These are phyloP conservation scores for Sialia sialis DNA, from an alignment of 2,113 vertebrate species.

Conservation along the genomic window DNA sequence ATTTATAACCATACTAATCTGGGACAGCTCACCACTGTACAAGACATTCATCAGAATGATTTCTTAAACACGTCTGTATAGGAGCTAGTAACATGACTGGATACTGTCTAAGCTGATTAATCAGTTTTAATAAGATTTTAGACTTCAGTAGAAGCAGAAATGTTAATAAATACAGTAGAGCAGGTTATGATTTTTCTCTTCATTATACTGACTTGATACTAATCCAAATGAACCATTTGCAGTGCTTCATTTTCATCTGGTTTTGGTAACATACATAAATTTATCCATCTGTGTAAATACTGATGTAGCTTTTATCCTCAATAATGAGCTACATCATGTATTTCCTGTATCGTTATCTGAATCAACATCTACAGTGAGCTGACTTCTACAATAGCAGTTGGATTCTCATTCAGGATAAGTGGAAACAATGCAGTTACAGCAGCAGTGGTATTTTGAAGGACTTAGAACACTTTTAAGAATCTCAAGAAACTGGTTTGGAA, in stretches of 20 bases:
- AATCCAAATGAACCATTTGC: not conserved
- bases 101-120: not conserved
- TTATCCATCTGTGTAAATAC: not conserved
- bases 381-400: not conserved
- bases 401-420: not conserved
- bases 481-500: not conserved
- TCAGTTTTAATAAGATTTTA: not conserved
- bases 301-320: not conserved
- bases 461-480: not conserved
- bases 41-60: not conserved
- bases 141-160: not conserved
- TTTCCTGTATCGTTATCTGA: not conserved
- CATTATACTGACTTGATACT: not conserved
- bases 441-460: not conserved
- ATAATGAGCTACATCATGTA: not conserved
- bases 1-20: not conserved
- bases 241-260: not conserved
- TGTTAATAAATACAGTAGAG: not conserved
- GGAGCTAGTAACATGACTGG: not conserved
- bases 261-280: not conserved
- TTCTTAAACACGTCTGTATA: not conserved
- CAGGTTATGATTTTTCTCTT: not conserved
- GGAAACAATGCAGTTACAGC: not conserved
- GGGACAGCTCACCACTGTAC: not conserved
- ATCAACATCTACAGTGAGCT: not conserved